Base-by-base conservation (phyloP, 1,140 invertebrate genomes). In the Varroa destructor region DNA sequence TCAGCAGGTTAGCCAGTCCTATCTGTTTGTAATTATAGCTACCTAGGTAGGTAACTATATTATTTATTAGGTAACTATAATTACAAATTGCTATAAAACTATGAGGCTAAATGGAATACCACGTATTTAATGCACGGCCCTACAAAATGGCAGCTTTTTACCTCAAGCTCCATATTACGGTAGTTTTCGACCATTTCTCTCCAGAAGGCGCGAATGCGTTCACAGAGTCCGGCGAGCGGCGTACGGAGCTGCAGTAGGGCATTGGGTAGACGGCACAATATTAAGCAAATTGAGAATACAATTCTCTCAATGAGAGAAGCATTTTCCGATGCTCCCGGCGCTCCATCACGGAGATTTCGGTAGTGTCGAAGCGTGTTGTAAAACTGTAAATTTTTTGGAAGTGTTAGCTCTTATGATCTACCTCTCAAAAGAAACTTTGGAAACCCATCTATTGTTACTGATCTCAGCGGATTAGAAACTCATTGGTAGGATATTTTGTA, bases 141-240 rank as follows among this genome's bases (percentile, higher is more conserved):
- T 51, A 51, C 8, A 51, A 51, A 51, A 51, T 51, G 8, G 46
- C 8, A 5, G 46, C 46, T 36, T 14, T 40, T 67, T 67, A 67
- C 61, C 61, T 67, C 61, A n/a, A 46, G 61, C 36, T 67, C 61
- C 61, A 67, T 67, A 37, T 67, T 67, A 46, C 61, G 61, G 61
- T 67, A 67, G 37, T 67, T 67, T 37, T 67, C 61, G 12, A 67
- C 46, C 36, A 46, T 67, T 40, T 67, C 61, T 37, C 61, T 12
- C 61, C 61, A 67, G 36, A 67, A 67, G 36, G 40, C 46, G 40
- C 61, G 61, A 12, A 67, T 37, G 61, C 36, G 40, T 46, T n/a
- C 61, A 3, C 14, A 14, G 61, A 67, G 12, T 14, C 40, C 40
- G 46, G 37, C 61, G 3, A 12, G 10, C 14, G 40, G 61, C 40